Evolutionary conservation across 2,797 vertebrate genomes (phyloP), one percentile per base, ranked within the genome.

Genomic region (Anabas testudineus): DNA sequence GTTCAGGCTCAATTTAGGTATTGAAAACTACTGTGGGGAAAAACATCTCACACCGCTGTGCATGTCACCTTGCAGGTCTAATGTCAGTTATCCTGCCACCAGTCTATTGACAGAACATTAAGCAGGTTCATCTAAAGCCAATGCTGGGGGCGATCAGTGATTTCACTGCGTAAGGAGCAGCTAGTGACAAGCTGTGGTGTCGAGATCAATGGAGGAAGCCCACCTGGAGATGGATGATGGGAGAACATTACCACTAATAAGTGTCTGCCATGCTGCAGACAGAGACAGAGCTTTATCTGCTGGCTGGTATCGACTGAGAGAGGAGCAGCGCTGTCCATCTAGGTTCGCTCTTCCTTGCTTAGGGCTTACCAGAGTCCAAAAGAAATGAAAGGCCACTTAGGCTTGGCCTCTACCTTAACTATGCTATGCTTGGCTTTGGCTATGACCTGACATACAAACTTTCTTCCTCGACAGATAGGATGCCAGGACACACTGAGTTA

Each of bases 141-240:
- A 24, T 18, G 76, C 87, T 52, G 69, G 68, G 45, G 22, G 84
- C 47, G 30, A 87, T 77, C 60, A 16, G 52, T 1, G 26, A 57
- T 65, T 71, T 72, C 54, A 10, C 55, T 42, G 70, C 36, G 22
- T 30, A 63, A 80, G 65, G 71, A 82, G 74, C 64, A 66, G 63
- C 71, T 30, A 55, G 74, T 81, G 84, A 81, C 85, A 82, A 60
- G 76, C 51, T 67, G 37, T 72, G 85, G 76, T 61, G 21, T 84
- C 2, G 71, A 82, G 85, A 90, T 90, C 81, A 83, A 89, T 93
- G 76, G 72, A 71, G 87, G 87, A 92, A 89, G 84, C 84, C 92
- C 91, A 90, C 92, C 91, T 88, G 90, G 86, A 87, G 89, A 89
- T 81, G 82, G 87, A 90, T 85, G 80, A 87, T 67, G 75, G 78